phyloP scores from a whole-genome alignment of 2,888 invertebrate species.

The Sisyra terminalis region DNA sequence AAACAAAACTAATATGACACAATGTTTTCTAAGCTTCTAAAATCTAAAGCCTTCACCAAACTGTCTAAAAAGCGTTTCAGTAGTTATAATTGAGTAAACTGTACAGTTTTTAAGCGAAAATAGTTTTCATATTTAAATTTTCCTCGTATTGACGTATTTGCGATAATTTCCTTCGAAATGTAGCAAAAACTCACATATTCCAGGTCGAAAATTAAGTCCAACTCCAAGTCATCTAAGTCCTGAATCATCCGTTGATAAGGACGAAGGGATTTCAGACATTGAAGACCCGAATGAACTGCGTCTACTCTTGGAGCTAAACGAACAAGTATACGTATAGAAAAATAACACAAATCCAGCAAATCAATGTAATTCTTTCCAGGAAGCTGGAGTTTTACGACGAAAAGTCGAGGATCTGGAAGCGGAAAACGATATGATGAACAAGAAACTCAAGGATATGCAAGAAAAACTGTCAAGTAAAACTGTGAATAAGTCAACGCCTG shows the following conservation, averaged over 20 bases:
- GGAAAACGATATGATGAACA: constrained; percentile 55
- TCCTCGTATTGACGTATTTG: neutral
- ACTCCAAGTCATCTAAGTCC: constrained; percentile 45
- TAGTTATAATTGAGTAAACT: no score
- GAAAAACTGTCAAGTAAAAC: constrained; percentile 42
- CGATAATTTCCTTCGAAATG: neutral
- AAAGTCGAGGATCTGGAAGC: constrained; percentile 74
- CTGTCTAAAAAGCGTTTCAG: no score
- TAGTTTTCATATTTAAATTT: no score
- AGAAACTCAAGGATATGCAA: constrained; percentile 60
- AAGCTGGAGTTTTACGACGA: constrained; percentile 63
- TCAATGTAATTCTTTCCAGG: constrained; percentile 28
- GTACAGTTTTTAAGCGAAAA: no score
- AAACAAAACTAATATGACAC: neutral
- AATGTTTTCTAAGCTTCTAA: neutral
- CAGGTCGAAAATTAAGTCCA: constrained; percentile 52
- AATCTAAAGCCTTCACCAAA: neutral
- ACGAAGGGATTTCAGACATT: constrained; percentile 57
- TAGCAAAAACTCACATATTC: constrained; percentile 6
- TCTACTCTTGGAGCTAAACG: constrained; percentile 72
- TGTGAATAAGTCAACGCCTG: constrained; percentile 16
- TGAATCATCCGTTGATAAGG: constrained; percentile 48
- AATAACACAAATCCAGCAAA: neutral
- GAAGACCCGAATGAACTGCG: constrained; percentile 73
- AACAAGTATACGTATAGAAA: constrained; percentile 39